phyloP scores from a whole-genome alignment of 1,140 invertebrate genomes.

The Dinothrombium tinctorium region DNA sequence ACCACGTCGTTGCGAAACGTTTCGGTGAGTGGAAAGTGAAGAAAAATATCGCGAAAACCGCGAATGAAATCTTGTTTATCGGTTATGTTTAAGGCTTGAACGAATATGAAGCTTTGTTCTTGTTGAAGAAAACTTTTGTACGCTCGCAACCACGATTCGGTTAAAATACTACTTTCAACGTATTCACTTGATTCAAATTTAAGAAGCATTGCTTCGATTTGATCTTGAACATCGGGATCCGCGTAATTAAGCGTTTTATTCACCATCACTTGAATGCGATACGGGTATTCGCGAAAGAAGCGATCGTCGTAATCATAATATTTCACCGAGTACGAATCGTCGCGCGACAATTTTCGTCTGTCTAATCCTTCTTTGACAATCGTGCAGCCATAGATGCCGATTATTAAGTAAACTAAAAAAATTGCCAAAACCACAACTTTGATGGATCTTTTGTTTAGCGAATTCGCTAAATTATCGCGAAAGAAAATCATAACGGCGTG shows the following conservation, averaged over 20 bases:
- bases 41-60: slow-evolving; percentile 41
- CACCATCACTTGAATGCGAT: slow-evolving; percentile 66
- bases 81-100: slow-evolving; percentile 40
- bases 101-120: slow-evolving; percentile 36
- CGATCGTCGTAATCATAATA: slow-evolving; percentile 71
- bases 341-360: slow-evolving; percentile 52
- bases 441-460: slow-evolving; percentile 47
- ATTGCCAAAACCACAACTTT: slow-evolving; percentile 47
- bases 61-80: slow-evolving; percentile 44
- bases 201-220: slow-evolving; percentile 50
- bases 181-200: slow-evolving; percentile 55
- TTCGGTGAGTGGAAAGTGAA: slow-evolving; percentile 22
- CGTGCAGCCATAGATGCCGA: slow-evolving; percentile 65
- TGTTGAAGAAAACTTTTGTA: slow-evolving; percentile 50
- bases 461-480: slow-evolving; percentile 45
- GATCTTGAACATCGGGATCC: slow-evolving; percentile 42
- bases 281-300: slow-evolving; percentile 72
- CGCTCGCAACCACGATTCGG: slow-evolving; percentile 68
- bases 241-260: slow-evolving; percentile 63
- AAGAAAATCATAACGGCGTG: slow-evolving; percentile 73
- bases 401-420: slow-evolving; percentile 53
- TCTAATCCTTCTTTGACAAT: slow-evolving; percentile 71
- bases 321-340: slow-evolving; percentile 65
- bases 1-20: slow-evolving; percentile 55
- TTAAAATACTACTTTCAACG: slow-evolving; percentile 43